Evolutionary conservation across 1,140 invertebrate genomes (phyloP), one percentile per base, ranked within the genome.

Genomic region (Macrobrachium rosenbergii): DNA sequence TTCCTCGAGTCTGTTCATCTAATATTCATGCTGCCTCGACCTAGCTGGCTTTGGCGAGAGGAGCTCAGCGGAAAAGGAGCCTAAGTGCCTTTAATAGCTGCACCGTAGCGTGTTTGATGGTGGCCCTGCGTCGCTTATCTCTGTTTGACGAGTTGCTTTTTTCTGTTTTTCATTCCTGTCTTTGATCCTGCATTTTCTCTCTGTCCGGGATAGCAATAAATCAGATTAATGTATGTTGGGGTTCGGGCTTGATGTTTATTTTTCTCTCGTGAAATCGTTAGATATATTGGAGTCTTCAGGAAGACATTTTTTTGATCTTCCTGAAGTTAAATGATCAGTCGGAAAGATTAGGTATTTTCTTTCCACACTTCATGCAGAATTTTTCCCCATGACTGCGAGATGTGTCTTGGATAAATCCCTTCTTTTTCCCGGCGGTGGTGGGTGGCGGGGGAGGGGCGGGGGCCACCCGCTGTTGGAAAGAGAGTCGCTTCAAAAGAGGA

Each of bases 21-120:
- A 79, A 79, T 79, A 79, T 79, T 79, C 76, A 79, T 79, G 76
- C 52, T 79, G 76, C 45, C 76, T 79, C 76, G 76, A 79, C 76
- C 76, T 60, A 58, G 76, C 76, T 79, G 76, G 76, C 76, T 79
- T 79, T 79, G 76, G 76, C 76, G 58, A 79, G 76, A 79, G 76
- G 76, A 79, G 45, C 76, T 79, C 19, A 60, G 76, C 76, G 76
- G 76, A 79, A 79, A 79, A 79, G 76, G 76, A 79, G 76, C 23
- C 19, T 79, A 79, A 79, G 76, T 79, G 76, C 45, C 76, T 79
- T 79, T 79, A 79, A 79, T 79, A 79, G 76, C 76, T 79, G 76
- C 76, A 60, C 58, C 76, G 76, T 79, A 79, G 45, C 76, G 45
- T 79, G 76, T 79, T 79, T 79, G 76, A 79, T 79, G 76, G 76